Conservation (phyloP, 2,797 vertebrate genomes). For the Acanthopagrus latus region DNA sequence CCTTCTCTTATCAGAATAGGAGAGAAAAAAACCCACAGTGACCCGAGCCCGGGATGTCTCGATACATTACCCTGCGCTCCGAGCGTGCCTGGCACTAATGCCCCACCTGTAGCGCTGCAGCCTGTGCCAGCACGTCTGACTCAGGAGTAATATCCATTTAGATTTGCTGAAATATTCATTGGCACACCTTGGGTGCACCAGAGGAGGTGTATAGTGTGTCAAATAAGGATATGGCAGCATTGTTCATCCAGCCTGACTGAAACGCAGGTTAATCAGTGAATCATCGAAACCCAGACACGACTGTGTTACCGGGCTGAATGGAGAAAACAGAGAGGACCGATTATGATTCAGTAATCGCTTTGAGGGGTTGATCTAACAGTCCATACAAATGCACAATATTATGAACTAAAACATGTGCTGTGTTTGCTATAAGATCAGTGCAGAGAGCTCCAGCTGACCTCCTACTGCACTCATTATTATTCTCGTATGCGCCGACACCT, state of each 20-base stretch:
- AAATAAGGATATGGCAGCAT: conserved; percentile 61
- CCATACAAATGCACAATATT: not conserved
- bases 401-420: not conserved
- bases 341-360: conserved; percentile 3
- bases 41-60: conserved; percentile 45
- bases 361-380: not conserved
- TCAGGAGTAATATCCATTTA: conserved; percentile 80
- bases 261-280: conserved; percentile 55
- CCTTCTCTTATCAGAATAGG: conserved; percentile 26
- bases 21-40: conserved; percentile 16
- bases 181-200: conserved; percentile 64
- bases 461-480: conserved; percentile 11
- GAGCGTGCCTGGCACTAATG: conserved; percentile 59
- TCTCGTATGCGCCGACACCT: not conserved
- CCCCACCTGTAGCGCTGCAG: conserved; percentile 68
- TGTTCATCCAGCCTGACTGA: conserved; percentile 47
- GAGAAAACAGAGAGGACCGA: conserved; percentile 10
- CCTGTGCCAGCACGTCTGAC: conserved; percentile 69
- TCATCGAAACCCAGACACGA: conserved; percentile 11
- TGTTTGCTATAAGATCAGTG: not conserved
- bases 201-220: conserved; percentile 71
- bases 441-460: not conserved
- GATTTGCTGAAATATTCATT: conserved; percentile 85
- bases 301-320: conserved; percentile 14
- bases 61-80: conserved; percentile 48